These are phyloP conservation scores for Criorhina ranunculi DNA, from an alignment of 2,888 invertebrate genomes.

Conservation along the genomic window DNA sequence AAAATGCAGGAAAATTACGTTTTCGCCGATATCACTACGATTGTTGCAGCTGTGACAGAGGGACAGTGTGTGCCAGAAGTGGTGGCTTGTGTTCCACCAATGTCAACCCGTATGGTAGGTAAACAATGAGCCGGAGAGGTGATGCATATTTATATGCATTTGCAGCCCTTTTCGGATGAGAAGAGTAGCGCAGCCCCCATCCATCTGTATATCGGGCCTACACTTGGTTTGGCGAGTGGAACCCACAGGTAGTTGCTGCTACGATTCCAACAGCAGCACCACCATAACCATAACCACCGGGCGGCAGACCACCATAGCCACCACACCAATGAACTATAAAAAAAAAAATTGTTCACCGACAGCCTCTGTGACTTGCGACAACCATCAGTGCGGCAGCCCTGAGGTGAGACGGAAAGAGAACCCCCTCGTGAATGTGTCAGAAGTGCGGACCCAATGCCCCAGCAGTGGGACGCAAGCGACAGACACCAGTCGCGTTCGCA, in stretches of 20 bases:
- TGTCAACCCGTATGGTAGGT: conserved; percentile 70
- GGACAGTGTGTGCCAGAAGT: not conserved
- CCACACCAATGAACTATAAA: conserved; percentile 62
- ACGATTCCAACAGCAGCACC: conserved; percentile 41
- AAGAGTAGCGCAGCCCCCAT: conserved; percentile 41
- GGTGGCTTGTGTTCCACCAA: conserved; percentile 30
- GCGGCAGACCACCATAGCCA: conserved; percentile 56
- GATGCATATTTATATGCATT: conserved; percentile 47
- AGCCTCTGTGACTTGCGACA: conserved; percentile 67
- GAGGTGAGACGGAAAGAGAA: conserved; percentile 18
- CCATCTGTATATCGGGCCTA: conserved; percentile 23
- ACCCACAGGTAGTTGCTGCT: conserved; percentile 74
- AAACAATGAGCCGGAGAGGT: conserved; percentile 52
- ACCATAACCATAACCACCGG: conserved; percentile 26
- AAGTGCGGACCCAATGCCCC: conserved; percentile 40
- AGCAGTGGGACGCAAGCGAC: conserved; percentile 32
- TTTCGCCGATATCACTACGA: conserved; percentile 46
- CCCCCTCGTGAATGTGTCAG: conserved; percentile 39
- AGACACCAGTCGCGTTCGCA: conserved; percentile 73
- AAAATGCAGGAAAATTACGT: conserved; percentile 64
- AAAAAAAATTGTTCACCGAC: conserved; percentile 56
- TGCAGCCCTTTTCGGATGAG: too few species aligned
- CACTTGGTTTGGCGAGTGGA: conserved; percentile 22
- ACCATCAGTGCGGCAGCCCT: conserved; percentile 58
- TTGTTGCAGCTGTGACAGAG: conserved; percentile 62